A percentile compares a stretch with the other conserved stretches of the same genome.
Conservation (phyloP, 2,888 invertebrate genomes). For the Plutella xylostella region DNA sequence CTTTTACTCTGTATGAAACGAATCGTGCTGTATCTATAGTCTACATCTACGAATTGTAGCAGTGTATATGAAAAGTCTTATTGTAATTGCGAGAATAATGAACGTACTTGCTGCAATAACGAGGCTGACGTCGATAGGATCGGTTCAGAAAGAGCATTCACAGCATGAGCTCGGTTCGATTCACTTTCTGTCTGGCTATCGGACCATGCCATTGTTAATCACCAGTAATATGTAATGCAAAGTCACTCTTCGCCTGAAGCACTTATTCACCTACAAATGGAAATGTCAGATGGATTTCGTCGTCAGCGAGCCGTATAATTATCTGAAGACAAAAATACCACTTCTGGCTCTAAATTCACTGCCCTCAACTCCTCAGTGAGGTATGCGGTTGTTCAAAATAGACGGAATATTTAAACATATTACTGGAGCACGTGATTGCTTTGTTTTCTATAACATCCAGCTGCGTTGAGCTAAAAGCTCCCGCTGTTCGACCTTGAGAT, state of each 20-base stretch:
- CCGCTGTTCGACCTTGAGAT: background rate
- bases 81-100: slow-evolving; percentile 54
- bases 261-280: slow-evolving; percentile 17
- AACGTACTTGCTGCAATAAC: slow-evolving; percentile 41
- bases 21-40: no score
- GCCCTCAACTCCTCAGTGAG: no score
- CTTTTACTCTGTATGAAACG: no score
- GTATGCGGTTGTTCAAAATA: no score
- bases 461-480: background rate
- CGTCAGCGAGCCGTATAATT: slow-evolving; percentile 6
- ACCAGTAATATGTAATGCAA: slow-evolving; percentile 52
- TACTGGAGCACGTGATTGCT: background rate
- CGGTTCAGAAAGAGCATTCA: slow-evolving; percentile 51
- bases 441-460: slow-evolving; percentile 2
- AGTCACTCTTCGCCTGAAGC: slow-evolving; percentile 35
- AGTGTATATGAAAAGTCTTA: slow-evolving; percentile 41
- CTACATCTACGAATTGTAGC: no score
- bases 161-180: slow-evolving; percentile 42
- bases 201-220: slow-evolving; percentile 43
- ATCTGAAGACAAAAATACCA: slow-evolving; percentile 4
- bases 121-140: slow-evolving; percentile 56
- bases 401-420: background rate
- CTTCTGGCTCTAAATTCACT: slow-evolving; percentile 1
- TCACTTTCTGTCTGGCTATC: slow-evolving; percentile 54
- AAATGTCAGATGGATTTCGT: slow-evolving; percentile 10